These are phyloP conservation scores for Pedetes capensis DNA, from an alignment of 2,113 vertebrate species.

Conservation along the genomic window DNA sequence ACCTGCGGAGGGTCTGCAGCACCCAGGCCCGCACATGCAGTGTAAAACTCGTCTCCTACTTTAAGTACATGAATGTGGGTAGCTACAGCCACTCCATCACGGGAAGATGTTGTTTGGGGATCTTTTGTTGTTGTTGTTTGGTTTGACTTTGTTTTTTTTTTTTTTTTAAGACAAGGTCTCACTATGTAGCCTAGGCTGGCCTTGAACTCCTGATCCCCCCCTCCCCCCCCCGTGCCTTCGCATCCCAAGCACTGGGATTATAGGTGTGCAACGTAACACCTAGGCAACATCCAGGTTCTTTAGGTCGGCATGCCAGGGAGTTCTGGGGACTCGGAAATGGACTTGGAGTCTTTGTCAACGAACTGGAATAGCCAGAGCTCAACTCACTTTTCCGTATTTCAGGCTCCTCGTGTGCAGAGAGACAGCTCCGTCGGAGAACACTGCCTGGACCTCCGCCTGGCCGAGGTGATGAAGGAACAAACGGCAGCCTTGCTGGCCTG, in stretches of 20 bases:
- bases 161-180: background rate
- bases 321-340: background rate
- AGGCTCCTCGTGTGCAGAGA: slow-evolving; percentile 97
- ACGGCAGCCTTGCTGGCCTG: background rate
- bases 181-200: background rate
- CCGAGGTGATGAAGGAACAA: slow-evolving; percentile 77
- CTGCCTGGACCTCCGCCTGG: slow-evolving; percentile 96
- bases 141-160: too few relatives aligned
- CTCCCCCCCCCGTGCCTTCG: too few relatives aligned
- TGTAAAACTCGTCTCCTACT: background rate
- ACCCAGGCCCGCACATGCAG: background rate
- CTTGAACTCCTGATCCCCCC: too few relatives aligned
- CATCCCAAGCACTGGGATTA: background rate
- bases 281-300: background rate
- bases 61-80: accelerated
- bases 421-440: slow-evolving; percentile 94
- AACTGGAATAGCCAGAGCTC: background rate
- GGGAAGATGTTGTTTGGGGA: background rate
- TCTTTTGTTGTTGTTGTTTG: background rate
- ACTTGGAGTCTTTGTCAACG: accelerated
- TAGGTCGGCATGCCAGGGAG: background rate
- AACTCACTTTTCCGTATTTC: slow-evolving; percentile 95
- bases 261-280: background rate
- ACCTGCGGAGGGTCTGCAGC: accelerated
- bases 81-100: background rate